Evolutionary conservation across 2,113 vertebrate species (phyloP).

Genomic region (Tautogolabrus adspersus): DNA sequence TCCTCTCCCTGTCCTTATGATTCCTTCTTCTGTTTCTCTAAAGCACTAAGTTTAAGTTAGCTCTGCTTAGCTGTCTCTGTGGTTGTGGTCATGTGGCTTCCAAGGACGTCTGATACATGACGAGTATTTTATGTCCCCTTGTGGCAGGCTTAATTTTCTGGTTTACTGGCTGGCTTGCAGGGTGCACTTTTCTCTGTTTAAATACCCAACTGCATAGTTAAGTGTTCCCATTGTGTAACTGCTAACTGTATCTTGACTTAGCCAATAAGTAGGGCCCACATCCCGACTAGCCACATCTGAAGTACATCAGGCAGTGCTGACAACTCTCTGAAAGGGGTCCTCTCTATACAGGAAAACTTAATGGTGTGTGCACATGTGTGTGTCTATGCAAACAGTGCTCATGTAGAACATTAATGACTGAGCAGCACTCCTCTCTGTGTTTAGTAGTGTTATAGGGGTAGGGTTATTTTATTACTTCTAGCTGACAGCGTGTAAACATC

Average conservation of each 20-base stretch:
- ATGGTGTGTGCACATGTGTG: constrained; percentile 6
- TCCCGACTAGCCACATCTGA: constrained; percentile 63
- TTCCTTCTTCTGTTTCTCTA: constrained; percentile 11
- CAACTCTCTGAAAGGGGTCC: constrained; percentile 39
- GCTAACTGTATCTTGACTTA: constrained; percentile 46
- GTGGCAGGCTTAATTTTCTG: constrained; percentile 36
- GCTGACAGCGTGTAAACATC: constrained; percentile 6
- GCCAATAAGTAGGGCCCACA: constrained; percentile 39
- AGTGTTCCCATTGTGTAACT: constrained; percentile 58
- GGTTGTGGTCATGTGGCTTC: constrained; percentile 36
- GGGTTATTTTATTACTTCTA: no score
- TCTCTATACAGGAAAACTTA: constrained; percentile 46
- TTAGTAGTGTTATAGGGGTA: not conserved
- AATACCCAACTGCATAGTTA: constrained; percentile 24
- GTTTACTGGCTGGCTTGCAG: constrained; percentile 25
- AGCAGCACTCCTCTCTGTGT: constrained; percentile 19
- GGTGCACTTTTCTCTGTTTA: not conserved
- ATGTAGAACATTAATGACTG: constrained; percentile 23
- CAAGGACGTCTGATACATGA: constrained; percentile 30
- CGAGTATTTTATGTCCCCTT: constrained; percentile 44
- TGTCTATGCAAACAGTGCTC: no score
- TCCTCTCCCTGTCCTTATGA: constrained; percentile 14
- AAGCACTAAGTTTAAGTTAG: constrained; percentile 19
- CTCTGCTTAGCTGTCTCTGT: constrained; percentile 25
- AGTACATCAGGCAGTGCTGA: constrained; percentile 56